A percentile compares a stretch with the other conserved stretches of the same genome.
Evolutionary conservation across 2,797 vertebrate species (phyloP).

Genomic region (Eulemur rubriventer): DNA sequence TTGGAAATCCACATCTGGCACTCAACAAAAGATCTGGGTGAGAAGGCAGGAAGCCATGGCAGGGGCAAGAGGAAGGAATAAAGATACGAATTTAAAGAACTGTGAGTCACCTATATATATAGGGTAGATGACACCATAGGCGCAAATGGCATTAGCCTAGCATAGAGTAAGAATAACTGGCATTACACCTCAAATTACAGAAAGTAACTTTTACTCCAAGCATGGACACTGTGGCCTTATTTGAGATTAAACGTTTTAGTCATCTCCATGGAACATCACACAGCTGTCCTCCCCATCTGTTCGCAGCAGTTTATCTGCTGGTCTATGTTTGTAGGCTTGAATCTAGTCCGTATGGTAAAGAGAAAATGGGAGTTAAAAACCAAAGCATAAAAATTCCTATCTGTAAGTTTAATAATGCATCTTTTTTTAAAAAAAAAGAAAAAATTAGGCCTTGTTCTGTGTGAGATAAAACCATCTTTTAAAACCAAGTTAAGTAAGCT

Average conservation of each 20-base stretch:
- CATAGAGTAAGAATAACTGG: background rate
- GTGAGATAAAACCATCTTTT: background rate
- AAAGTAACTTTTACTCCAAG: background rate
- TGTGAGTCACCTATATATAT: background rate
- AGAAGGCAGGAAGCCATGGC: background rate
- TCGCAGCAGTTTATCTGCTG: background rate
- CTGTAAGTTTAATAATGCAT: background rate
- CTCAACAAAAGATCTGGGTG: background rate
- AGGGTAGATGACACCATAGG: background rate
- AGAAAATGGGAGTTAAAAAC: slow-evolving; percentile 8
- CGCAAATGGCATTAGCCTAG: background rate
- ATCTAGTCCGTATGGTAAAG: background rate
- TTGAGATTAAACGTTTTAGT: slow-evolving; percentile 27
- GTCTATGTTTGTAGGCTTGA: background rate
- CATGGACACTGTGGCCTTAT: background rate
- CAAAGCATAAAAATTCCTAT: background rate
- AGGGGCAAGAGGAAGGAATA: background rate
- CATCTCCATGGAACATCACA: slow-evolving; percentile 10
- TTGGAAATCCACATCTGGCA: background rate
- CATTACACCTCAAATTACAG: background rate
- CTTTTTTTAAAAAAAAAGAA: background rate
- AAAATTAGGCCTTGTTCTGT: background rate
- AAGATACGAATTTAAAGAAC: background rate
- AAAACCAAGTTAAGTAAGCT: background rate
- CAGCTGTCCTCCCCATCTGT: slow-evolving; percentile 29